These are phyloP conservation scores for Nymphalis c-album DNA, from an alignment of 2,888 invertebrate genomes.

Conservation along the genomic window DNA sequence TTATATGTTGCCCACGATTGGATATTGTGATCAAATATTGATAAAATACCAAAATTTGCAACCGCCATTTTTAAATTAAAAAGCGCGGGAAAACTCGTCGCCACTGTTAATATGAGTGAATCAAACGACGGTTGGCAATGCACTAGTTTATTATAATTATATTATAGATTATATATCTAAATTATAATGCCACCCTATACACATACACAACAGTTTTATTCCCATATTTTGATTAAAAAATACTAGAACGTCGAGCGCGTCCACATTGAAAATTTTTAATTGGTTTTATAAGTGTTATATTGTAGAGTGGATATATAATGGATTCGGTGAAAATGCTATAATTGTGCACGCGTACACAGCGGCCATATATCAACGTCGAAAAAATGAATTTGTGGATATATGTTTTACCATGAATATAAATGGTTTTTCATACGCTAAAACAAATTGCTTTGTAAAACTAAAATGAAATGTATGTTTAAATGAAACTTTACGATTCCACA, in stretches of 20 bases:
- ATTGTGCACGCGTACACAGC: conserved; percentile 54
- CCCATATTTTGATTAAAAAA: not conserved
- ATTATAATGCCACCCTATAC: too few species aligned
- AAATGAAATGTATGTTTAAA: conserved; percentile 16
- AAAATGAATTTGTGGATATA: conserved; percentile 60
- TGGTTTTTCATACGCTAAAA: conserved; percentile 56
- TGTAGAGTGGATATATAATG: conserved; percentile 18
- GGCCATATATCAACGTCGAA: conserved; percentile 71
- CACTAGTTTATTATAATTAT: too few species aligned
- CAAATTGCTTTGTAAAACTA: conserved; percentile 40
- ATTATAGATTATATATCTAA: too few species aligned
- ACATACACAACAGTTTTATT: too few species aligned
- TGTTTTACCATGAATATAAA: conserved; percentile 71
- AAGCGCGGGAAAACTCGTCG: too few species aligned
- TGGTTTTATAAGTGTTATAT: conserved; percentile 13
- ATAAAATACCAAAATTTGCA: too few species aligned
- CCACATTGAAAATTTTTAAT: conserved; percentile 12
- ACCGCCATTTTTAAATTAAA: too few species aligned
- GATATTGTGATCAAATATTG: too few species aligned
- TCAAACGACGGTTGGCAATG: too few species aligned
- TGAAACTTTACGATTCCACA: conserved; percentile 3
- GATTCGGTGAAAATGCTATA: conserved; percentile 27
- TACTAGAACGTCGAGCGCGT: not conserved
- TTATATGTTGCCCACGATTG: too few species aligned
- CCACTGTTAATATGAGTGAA: too few species aligned